These are phyloP conservation scores for Triplophysa yarkandensis DNA, from an alignment of 2,797 vertebrate species.

Conservation along the genomic window DNA sequence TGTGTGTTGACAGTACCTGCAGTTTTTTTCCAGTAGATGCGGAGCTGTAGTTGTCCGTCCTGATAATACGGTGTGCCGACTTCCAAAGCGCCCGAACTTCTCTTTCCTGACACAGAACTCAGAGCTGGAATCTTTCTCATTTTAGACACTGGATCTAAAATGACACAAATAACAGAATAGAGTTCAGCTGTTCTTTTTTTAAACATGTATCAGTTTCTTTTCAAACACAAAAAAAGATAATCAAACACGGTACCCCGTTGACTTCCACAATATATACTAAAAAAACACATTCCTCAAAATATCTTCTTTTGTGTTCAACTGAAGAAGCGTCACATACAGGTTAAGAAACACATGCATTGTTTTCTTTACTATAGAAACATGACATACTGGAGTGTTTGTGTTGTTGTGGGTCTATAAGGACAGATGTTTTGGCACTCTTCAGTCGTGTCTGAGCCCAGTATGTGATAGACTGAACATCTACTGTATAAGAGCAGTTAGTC, in stretches of 20 bases:
- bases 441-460: constrained; percentile 92
- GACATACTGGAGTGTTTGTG: constrained; percentile 75
- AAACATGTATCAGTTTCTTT: too few relatives aligned
- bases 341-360: too few relatives aligned
- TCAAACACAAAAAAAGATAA: neutral
- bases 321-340: too few relatives aligned
- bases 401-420: constrained; percentile 81
- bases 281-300: too few relatives aligned
- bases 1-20: constrained; percentile 76
- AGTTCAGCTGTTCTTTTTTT: too few relatives aligned
- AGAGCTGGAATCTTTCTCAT: constrained; percentile 69
- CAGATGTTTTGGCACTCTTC: constrained; percentile 87
- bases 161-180: too few relatives aligned
- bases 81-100: constrained; percentile 80
- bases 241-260: too few relatives aligned
- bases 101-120: constrained; percentile 75
- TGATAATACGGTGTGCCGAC: constrained; percentile 91
- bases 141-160: constrained; percentile 67
- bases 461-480: constrained; percentile 88
- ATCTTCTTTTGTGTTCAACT: too few relatives aligned
- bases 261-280: too few relatives aligned
- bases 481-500: constrained; percentile 82
- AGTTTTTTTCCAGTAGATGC: constrained; percentile 93
- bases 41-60: constrained; percentile 89
- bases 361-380: too few relatives aligned